Conservation (phyloP, 2,113 vertebrate genomes). For the Odocoileus virginianus region DNA sequence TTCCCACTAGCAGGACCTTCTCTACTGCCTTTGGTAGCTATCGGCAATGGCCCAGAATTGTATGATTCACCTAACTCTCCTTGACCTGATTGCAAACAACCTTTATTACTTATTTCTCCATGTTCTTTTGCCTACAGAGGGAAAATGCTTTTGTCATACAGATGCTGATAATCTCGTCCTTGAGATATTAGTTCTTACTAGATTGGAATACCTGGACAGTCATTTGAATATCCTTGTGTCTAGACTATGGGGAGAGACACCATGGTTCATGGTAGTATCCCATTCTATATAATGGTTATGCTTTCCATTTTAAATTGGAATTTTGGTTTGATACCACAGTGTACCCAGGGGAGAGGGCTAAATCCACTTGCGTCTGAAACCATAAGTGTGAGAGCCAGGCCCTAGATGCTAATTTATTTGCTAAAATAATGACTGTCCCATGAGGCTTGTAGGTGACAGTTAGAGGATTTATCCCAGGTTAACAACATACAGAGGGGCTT, state of each 20-base stretch:
- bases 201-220: neutral
- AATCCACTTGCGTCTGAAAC: neutral
- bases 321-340: neutral
- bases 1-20: neutral
- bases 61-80: neutral
- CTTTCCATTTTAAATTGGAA: neutral
- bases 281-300: neutral
- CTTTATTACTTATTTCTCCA: neutral
- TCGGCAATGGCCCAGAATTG: neutral
- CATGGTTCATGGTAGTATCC: neutral
- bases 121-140: neutral
- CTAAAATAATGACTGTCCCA: neutral
- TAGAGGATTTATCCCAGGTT: neutral
- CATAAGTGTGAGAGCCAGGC: neutral
- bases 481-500: neutral
- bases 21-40: neutral
- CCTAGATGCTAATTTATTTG: neutral
- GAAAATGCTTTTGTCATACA: neutral
- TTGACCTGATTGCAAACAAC: neutral
- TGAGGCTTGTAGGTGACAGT: neutral
- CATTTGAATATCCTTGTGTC: neutral
- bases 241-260: neutral
- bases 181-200: neutral
- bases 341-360: neutral
- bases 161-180: neutral